phyloP scores from a whole-genome alignment of 2,888 invertebrate genomes.

The Sinotaia quadrata region DNA sequence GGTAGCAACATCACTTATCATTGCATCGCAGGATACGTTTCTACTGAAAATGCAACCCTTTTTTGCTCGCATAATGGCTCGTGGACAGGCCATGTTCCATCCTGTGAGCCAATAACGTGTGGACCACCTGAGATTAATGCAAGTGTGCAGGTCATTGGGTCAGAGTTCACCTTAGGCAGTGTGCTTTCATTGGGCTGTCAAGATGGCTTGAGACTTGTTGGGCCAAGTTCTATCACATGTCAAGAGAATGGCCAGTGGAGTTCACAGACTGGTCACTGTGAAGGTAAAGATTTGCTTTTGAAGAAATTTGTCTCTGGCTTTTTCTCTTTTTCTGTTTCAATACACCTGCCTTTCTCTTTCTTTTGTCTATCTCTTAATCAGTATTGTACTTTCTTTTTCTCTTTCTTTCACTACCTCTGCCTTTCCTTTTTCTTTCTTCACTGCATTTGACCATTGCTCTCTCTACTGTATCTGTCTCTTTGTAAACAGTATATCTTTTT shows the following conservation, averaged over 20 bases:
- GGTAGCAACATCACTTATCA: slow-evolving; percentile 20
- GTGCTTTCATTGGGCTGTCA: slow-evolving; percentile 82
- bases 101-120: slow-evolving; percentile 60
- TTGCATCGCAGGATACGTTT: slow-evolving; percentile 34
- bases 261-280: slow-evolving; percentile 20
- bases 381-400: too few species aligned
- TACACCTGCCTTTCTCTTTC: too few species aligned
- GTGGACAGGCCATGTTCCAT: slow-evolving; percentile 60
- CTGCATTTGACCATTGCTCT: too few species aligned
- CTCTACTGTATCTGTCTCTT: too few species aligned
- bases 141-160: slow-evolving; percentile 40
- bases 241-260: slow-evolving; percentile 50
- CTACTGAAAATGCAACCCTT: slow-evolving; percentile 44
- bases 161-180: slow-evolving; percentile 30
- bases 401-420: too few species aligned
- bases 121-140: slow-evolving; percentile 37
- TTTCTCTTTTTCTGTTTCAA: too few species aligned
- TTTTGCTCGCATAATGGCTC: slow-evolving; percentile 57
- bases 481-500: too few species aligned
- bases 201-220: slow-evolving; percentile 89
- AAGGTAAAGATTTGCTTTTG: slow-evolving; percentile 19
- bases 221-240: slow-evolving; percentile 83
- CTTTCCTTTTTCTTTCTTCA: too few species aligned
- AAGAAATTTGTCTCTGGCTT: too few species aligned
- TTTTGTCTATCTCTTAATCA: too few species aligned